Conservation (phyloP, 2,888 invertebrate genomes). For the Apotomis turbidana region DNA sequence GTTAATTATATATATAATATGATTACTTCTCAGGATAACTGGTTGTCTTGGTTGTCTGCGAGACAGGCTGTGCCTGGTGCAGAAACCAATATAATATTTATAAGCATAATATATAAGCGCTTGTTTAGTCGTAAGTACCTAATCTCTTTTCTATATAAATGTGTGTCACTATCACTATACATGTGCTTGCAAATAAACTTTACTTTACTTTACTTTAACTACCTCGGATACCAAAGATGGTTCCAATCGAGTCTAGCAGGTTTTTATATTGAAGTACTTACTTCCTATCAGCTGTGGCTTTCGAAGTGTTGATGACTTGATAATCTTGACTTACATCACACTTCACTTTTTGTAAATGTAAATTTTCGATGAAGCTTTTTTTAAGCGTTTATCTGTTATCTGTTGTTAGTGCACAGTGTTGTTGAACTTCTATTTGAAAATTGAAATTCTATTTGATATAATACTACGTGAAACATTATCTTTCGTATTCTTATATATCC, state of each 20-base stretch:
- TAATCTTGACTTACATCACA: background rate
- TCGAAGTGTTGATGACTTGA: conserved; percentile 10
- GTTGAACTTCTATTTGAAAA: no score
- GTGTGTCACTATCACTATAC: no score
- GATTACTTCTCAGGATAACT: conserved; percentile 19
- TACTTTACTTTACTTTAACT: no score
- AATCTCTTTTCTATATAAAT: no score
- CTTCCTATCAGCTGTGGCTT: conserved; percentile 15
- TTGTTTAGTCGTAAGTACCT: no score
- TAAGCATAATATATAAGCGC: no score
- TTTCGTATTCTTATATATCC: background rate
- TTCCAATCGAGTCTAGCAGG: background rate
- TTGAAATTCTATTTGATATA: background rate
- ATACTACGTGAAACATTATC: background rate
- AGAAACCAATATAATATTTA: no score
- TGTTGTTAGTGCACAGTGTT: background rate
- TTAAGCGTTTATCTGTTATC: background rate
- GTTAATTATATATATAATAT: conserved; percentile 28
- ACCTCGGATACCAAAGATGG: conserved; percentile 10
- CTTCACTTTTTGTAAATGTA: background rate
- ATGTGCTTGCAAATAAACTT: no score
- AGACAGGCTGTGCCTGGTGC: no score
- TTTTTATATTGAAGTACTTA: conserved; percentile 15
- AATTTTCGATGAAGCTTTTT: background rate
- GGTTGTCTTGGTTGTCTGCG: no score